These are phyloP conservation scores for Pampus argenteus DNA, from an alignment of 2,797 vertebrate genomes.

Conservation along the genomic window DNA sequence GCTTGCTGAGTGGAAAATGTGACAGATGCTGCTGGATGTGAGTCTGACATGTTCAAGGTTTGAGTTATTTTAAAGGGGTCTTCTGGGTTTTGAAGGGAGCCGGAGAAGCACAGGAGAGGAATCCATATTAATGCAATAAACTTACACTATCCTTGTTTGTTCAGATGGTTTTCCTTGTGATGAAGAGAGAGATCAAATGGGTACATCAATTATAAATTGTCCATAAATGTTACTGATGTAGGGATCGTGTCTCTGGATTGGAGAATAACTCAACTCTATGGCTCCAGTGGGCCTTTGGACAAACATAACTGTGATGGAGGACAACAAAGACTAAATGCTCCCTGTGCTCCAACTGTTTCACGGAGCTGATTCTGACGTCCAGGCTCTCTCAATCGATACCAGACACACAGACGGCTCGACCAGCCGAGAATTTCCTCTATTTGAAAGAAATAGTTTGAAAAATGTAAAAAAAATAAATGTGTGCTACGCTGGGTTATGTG, in stretches of 20 bases:
- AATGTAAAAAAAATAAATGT: neutral
- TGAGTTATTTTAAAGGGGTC: slow-evolving; percentile 80
- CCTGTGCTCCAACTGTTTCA: slow-evolving; percentile 53
- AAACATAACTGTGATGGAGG: slow-evolving; percentile 79
- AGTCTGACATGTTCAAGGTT: slow-evolving; percentile 67
- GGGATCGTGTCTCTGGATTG: slow-evolving; percentile 70
- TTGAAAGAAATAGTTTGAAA: neutral
- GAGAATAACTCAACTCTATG: slow-evolving; percentile 83
- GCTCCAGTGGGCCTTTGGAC: slow-evolving; percentile 78
- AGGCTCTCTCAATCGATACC: slow-evolving; percentile 48
- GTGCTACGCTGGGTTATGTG: no score
- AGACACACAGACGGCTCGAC: slow-evolving; percentile 17
- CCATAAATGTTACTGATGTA: slow-evolving; percentile 85
- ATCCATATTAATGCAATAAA: slow-evolving; percentile 83
- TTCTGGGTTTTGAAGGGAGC: slow-evolving; percentile 59
- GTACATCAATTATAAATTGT: slow-evolving; percentile 83
- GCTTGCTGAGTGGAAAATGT: slow-evolving; percentile 70
- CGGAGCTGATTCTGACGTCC: slow-evolving; percentile 36
- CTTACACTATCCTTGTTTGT: slow-evolving; percentile 82
- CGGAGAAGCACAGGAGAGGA: slow-evolving; percentile 59
- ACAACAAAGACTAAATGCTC: slow-evolving; percentile 72
- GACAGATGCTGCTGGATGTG: slow-evolving; percentile 62
- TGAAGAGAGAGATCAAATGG: slow-evolving; percentile 81
- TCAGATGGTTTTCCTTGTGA: slow-evolving; percentile 85
- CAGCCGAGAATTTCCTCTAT: neutral